Percentiles rank a stretch among this genome's conserved stretches.
phyloP scores from a whole-genome alignment of 2,113 vertebrate genomes.

The Chloroceryle aenea region DNA sequence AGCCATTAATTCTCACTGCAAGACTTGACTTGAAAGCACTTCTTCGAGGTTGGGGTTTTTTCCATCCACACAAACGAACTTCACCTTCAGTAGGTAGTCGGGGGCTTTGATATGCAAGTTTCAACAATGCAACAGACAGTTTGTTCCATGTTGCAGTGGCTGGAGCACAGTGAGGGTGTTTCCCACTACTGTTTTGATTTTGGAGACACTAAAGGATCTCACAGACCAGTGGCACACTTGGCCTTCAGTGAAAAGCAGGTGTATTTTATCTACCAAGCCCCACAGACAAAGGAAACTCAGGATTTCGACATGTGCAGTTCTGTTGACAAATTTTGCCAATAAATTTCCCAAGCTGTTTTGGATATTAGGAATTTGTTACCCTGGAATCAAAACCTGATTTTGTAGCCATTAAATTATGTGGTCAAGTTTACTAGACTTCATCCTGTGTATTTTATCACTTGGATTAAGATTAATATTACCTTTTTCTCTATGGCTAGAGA shows the following conservation, averaged over 20 bases:
- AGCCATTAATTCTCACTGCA: neutral
- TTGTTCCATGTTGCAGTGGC: neutral
- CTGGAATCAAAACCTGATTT: neutral
- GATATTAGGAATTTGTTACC: neutral
- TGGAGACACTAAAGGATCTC: neutral
- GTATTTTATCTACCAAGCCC: neutral
- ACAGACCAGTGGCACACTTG: neutral
- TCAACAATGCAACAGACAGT: neutral
- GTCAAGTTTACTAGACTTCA: neutral
- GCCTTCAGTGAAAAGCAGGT: neutral
- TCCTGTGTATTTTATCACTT: neutral
- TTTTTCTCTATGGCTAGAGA: neutral
- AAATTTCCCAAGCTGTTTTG: neutral
- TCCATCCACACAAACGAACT: neutral
- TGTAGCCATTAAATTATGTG: neutral
- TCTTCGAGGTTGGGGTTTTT: neutral
- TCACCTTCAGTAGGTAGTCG: neutral
- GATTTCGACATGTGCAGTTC: neutral
- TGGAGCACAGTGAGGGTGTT: fast-evolving
- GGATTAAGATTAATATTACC: neutral
- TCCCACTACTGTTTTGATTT: neutral
- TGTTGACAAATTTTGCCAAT: neutral
- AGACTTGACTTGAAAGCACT: neutral
- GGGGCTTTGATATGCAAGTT: neutral
- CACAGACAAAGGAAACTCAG: neutral